Conservation (phyloP, 2,113 vertebrate species). For the Perca flavescens region DNA sequence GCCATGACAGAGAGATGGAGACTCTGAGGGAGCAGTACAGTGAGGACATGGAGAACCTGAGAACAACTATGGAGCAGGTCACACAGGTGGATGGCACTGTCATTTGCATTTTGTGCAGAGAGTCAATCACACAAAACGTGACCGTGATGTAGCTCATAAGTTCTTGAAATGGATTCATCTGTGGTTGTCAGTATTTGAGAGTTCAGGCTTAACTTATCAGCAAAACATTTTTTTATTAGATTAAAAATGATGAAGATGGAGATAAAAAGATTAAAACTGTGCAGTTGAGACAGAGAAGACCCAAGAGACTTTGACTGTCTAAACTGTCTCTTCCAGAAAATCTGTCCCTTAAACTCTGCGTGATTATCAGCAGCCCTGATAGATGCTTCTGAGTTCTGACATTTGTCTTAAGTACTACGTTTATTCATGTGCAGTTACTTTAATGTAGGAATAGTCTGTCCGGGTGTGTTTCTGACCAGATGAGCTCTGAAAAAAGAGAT, state of each 20-base stretch:
- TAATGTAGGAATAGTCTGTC: neutral
- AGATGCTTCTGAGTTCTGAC: neutral
- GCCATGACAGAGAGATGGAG: constrained; percentile 86
- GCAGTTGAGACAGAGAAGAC: neutral
- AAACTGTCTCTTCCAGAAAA: neutral
- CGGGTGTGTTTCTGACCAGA: neutral
- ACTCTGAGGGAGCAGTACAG: constrained; percentile 89
- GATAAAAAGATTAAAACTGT: constrained; percentile 26
- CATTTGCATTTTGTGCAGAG: neutral
- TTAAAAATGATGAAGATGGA: constrained; percentile 10
- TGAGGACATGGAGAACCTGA: constrained; percentile 87
- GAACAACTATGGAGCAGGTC: constrained; percentile 88
- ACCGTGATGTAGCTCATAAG: neutral
- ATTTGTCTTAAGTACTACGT: neutral
- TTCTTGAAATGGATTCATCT: neutral
- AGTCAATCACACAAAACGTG: neutral
- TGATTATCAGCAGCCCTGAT: neutral
- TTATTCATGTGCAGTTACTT: neutral
- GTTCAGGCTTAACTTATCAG: neutral
- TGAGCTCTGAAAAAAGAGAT: neutral
- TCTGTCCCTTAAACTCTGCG: neutral
- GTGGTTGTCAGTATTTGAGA: neutral
- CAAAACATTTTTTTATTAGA: neutral
- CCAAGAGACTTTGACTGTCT: neutral
- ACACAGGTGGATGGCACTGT: constrained; percentile 83